Base-by-base conservation (phyloP, 2,797 vertebrate species). In the Neolamprologus multifasciatus region DNA sequence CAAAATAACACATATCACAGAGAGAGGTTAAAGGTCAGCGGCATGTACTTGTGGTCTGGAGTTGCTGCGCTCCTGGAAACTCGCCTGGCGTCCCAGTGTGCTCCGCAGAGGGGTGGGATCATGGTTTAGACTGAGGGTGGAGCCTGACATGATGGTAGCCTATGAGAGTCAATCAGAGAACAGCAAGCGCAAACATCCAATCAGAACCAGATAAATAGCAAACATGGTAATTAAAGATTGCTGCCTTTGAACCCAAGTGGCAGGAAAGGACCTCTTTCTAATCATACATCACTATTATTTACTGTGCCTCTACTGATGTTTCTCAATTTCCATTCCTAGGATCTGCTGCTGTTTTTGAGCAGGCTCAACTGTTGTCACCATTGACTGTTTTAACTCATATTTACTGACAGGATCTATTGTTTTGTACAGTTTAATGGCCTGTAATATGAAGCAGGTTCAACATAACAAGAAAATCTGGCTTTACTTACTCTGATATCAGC, bases 71-170 rank as follows among this genome's bases (percentile, higher is more conserved):
- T 99, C 99, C 95, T 99, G 99, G 95, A 99, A 99, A 95, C 99
- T 99, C 79, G 98, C 98, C 96, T 99, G 99, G 64, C 99, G 96
- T 78, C 98, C 98, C 89, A 99, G 96, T 7, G 98, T 98, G 92
- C 95, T 98, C 83, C 98, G 97, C 43, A 96, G 90, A 5, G 97
- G 96, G 7, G 97, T 91, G 7, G 96, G 96, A 87, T 99, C 98
- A 4, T 98, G 98, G 95, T 99, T 99, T 95, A 99, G 95, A 89
- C 98, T 99, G 94, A 99, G 95, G 80, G 96, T 98, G 94, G 98
- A 99, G 94, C 98, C 98, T 19, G 98, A 99, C 99, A 99, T 99
- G 94, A 99, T 99, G 91, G 99, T 99, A 62, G 99, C 99, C 99
- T 99, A 94, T 95, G 80, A 81, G 78, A 87, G 62, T 74, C 83